Base-by-base conservation (phyloP, 37 sponge, comb jelly and placozoan species). In the Tethya wilhelma region DNA sequence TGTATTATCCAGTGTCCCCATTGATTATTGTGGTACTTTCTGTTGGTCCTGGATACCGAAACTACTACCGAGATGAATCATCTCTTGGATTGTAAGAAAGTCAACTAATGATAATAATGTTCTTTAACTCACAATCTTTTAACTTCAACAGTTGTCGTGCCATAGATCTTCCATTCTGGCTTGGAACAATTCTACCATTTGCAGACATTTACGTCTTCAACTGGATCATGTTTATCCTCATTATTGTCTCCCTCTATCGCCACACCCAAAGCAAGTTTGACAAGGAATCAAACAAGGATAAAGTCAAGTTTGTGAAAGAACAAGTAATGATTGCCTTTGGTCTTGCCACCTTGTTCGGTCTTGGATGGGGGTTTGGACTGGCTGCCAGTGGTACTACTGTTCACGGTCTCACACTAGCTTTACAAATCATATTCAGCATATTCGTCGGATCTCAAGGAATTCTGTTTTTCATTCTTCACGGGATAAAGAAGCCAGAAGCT, bases 101-200 rank as follows among this genome's bases (percentile, higher is more conserved):
- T 28, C 1, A 29, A 6, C 23, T 70, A 56, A 2, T 49, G 22
- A 74, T 53, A 53, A 53, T 74, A 56, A 39, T 29, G 53, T 19
- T 8, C 8, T 53, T n/a, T 74, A 55, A 12, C 19, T 5, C 23
- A 68, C 22, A 42, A 32, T 49, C 31, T 64, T 64, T 3, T 19
- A 29, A n/a, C n/a, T n/a, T n/a, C n/a, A 62, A 8, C 64, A 77
- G 77, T 37, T 77, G 77, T 59, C 62, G 77, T 12, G 20, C 77
- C 43, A 6, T 22, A n/a, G 64, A 42, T 6, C 22, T 38, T 34
- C 64, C 77, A 14, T 56, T 77, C 64, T 77, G 43, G 20, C 9
- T n/a, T n/a, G n/a, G n/a, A n/a, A n/a, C n/a, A n/a, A n/a, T n/a
- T n/a, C n/a, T n/a, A n/a, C n/a, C n/a, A 1, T 59, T 77, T 56